Evolutionary conservation across 2,888 invertebrate genomes (phyloP).

Genomic region (Thumatha senex): DNA sequence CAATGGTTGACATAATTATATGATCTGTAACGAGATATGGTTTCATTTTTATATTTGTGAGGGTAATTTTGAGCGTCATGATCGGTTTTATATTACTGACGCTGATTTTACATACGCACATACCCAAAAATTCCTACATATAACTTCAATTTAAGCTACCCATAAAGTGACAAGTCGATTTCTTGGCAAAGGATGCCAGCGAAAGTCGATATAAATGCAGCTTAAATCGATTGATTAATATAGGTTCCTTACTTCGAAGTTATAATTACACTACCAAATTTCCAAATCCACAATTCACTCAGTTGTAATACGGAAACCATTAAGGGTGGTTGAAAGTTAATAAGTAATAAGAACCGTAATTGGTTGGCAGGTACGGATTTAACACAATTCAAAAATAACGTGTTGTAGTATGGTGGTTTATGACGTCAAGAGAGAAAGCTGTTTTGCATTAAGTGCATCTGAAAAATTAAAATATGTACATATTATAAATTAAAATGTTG

Average conservation of each 20-base stretch:
- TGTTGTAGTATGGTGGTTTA: not conserved
- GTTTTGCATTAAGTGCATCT: too few relatives aligned
- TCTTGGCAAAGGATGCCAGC: too few relatives aligned
- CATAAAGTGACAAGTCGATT: not conserved
- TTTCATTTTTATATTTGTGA: too few relatives aligned
- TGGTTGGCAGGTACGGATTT: constrained; percentile 54
- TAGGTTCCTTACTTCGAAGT: constrained; percentile 6
- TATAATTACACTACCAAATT: constrained; percentile 43
- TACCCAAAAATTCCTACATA: too few relatives aligned
- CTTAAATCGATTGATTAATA: not conserved
- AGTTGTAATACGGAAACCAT: constrained; percentile 63
- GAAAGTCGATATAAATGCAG: not conserved
- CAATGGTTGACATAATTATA: too few relatives aligned
- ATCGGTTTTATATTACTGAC: too few relatives aligned
- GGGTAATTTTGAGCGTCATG: too few relatives aligned
- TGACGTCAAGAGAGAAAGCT: too few relatives aligned
- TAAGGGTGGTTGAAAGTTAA: constrained; percentile 68
- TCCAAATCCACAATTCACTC: constrained; percentile 51
- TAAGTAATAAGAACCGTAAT: constrained; percentile 61
- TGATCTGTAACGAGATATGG: too few relatives aligned
- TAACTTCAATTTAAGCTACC: not conserved
- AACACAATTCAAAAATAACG: constrained; percentile 1
- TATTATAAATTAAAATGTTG: too few relatives aligned
- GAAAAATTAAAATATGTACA: too few relatives aligned
- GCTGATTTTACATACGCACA: too few relatives aligned